Evolutionary conservation across 2,888 invertebrate species (phyloP), one percentile per base, ranked within the genome.

Genomic region (Cyrtodaria siliqua): DNA sequence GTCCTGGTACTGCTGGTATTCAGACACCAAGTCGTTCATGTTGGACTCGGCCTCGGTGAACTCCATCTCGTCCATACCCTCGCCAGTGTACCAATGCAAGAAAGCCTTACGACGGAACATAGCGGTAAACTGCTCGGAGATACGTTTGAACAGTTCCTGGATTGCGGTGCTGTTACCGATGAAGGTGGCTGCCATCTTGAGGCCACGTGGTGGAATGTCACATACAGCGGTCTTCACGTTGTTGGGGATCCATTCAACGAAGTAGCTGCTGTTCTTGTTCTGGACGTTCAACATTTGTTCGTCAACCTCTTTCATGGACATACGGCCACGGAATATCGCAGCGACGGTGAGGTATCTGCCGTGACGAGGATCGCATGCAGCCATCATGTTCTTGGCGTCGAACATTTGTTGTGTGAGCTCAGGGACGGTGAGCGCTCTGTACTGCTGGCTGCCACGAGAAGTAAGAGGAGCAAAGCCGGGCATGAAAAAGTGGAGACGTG

Each of bases 1-100:
- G 62, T 91, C 92, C 84, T 92, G 92, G 88, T 91, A 92, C 82
- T 92, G 91, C 75, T 92, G 92, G 88, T 93, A 93, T 80, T 93
- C 93, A 52, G 92, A 92, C 42, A 92, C 91, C 84, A 92, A 74
- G 87, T 95, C 95, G 96, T 94, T 97, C 95, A 98, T 97, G 95
- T 98, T 98, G 90, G 97, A 97, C 94, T 98, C 98, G 0, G 98
- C 98, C 92, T 98, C 98, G 68, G 97, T 97, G 94, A 98, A 98
- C 94, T 98, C 98, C 97, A 97, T 96, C 94, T 98, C 97, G 93
- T 98, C 97, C 98, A 98, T 98, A 77, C 98, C 98, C 94, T 98
- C 97, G 67, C 98, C 98, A 16, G 98, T 98, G 94, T 98, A 98
- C 98, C 98, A 98, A 95, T 98, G 98, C 93, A 98, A 95, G 96